phyloP scores from a whole-genome alignment of 2,113 vertebrate genomes.

The Cochlearius cochlearius region DNA sequence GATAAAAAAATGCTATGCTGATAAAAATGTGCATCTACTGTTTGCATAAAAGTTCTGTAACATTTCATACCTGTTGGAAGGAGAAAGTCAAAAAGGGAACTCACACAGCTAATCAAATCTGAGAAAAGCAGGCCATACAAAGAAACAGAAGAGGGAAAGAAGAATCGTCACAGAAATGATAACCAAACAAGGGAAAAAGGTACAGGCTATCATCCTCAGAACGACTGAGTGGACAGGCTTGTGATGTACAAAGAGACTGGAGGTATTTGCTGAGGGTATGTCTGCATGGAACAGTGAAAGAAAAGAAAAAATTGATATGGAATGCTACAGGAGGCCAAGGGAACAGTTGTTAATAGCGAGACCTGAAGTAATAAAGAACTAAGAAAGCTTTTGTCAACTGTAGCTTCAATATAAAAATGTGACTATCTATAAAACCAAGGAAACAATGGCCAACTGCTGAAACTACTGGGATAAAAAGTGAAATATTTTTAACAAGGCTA shows the following conservation, averaged over 20 bases:
- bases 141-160: not conserved
- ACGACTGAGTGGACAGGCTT: not conserved
- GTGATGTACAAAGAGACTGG: not conserved
- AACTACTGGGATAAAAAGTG: not conserved
- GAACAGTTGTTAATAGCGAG: not conserved
- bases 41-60: not conserved
- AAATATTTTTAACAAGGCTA: not conserved
- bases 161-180: not conserved
- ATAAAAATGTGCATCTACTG: not conserved
- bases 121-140: not conserved
- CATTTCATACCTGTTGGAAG: not conserved
- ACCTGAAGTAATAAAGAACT: not conserved
- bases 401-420: not conserved
- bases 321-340: not conserved
- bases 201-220: not conserved
- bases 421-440: not conserved
- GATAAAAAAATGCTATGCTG: not conserved
- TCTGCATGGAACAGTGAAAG: not conserved
- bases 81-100: slow-evolving; percentile 4
- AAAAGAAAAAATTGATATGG: not conserved
- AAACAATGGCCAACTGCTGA: not conserved
- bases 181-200: not conserved
- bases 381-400: not conserved
- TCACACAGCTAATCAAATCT: not conserved
- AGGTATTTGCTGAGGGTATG: not conserved